Evolutionary conservation across 2,797 vertebrate species (phyloP).

Genomic region (Hippopotamyrus pictus): DNA sequence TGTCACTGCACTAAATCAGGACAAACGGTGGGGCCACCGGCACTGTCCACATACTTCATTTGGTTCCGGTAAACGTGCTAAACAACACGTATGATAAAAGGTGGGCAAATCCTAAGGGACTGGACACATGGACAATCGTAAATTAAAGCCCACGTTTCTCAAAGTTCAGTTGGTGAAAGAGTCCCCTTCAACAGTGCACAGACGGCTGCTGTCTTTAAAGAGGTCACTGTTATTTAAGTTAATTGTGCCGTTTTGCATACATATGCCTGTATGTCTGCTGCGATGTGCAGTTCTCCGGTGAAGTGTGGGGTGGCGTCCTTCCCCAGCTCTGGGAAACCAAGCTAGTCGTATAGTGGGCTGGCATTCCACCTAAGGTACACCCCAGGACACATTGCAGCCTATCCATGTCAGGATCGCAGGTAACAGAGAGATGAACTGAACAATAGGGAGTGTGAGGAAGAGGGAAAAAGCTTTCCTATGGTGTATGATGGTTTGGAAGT

Average conservation of each 20-base stretch:
- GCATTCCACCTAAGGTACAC: not conserved
- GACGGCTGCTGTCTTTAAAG: not conserved
- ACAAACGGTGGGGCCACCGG: not conserved
- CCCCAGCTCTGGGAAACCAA: not conserved
- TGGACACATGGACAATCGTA: not conserved
- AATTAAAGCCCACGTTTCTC: not conserved
- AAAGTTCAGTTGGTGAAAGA: not conserved
- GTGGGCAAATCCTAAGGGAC: not conserved
- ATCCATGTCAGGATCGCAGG: not conserved
- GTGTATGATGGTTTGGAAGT: constrained; percentile 15
- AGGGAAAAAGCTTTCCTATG: constrained; percentile 20
- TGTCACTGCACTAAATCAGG: not conserved
- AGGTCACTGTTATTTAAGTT: not conserved
- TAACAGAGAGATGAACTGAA: not conserved
- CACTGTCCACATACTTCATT: not conserved
- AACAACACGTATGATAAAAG: not conserved
- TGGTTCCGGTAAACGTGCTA: not conserved
- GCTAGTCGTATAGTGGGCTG: not conserved
- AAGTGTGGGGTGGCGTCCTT: not conserved
- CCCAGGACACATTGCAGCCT: not conserved
- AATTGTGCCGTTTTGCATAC: not conserved
- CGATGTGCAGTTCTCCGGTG: not conserved
- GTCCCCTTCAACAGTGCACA: not conserved
- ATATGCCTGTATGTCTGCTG: not conserved
- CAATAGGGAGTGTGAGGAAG: not conserved